These are phyloP conservation scores for Epizoanthus ramosus DNA, from an alignment of 92 coral and sea anemone genomes.

Conservation along the genomic window DNA sequence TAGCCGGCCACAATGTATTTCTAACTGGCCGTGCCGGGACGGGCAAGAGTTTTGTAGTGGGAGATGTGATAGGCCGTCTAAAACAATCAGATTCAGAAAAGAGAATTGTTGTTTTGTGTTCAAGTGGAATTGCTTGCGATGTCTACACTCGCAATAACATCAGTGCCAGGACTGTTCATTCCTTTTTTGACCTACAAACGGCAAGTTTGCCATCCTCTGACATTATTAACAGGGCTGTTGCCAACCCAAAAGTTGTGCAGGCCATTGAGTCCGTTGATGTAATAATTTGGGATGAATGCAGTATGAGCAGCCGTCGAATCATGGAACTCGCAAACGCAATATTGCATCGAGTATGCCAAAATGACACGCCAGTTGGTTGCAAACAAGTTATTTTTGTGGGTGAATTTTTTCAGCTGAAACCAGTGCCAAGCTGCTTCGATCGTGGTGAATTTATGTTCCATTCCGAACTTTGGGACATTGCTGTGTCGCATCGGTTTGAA, in stretches of 20 bases:
- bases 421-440: no score
- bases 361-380: constrained; percentile 17
- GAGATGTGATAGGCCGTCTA: background rate
- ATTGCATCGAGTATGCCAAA: background rate
- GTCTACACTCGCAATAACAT: constrained; percentile 3
- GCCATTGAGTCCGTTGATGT: constrained; percentile 1
- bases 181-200: constrained; percentile 15
- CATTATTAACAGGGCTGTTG: constrained; percentile 1
- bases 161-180: constrained; percentile 35
- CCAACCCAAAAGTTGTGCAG: constrained; percentile 9
- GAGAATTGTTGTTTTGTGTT: constrained; percentile 4
- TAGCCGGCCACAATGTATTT: constrained; percentile 40
- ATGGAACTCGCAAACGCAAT: constrained; percentile 32
- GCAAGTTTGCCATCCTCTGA: constrained; percentile 37
- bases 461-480: no score
- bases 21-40: constrained; percentile 34
- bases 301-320: constrained; percentile 29
- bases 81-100: constrained; percentile 15
- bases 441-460: no score
- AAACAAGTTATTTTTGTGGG: constrained; percentile 34
- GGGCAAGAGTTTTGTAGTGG: constrained; percentile 35
- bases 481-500: no score
- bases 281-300: constrained; percentile 36
- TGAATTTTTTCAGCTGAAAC: background rate
- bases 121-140: constrained; percentile 25